These are phyloP conservation scores for Mus spretus DNA, from an alignment of 2,797 vertebrate genomes.

Conservation along the genomic window DNA sequence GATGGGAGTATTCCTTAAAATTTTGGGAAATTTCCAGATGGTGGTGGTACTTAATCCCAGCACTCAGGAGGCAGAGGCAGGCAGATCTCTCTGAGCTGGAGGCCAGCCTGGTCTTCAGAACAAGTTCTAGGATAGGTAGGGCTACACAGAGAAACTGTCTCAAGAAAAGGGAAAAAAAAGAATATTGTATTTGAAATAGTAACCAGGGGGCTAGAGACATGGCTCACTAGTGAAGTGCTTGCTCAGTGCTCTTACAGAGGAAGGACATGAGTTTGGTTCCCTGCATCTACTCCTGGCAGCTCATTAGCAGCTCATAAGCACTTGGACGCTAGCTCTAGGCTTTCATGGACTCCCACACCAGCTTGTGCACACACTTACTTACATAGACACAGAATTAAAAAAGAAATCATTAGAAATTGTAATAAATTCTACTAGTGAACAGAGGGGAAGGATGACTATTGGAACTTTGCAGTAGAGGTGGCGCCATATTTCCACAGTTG, in stretches of 20 bases:
- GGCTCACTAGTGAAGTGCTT: background rate
- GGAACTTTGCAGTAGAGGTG: background rate
- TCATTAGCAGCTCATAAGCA: background rate
- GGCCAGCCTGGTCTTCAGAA: background rate
- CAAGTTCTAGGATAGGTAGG: background rate
- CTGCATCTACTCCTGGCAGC: background rate
- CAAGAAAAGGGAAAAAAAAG: background rate
- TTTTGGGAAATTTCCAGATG: background rate
- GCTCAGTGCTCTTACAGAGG: too few relatives aligned
- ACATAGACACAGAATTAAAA: background rate
- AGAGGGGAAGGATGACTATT: background rate
- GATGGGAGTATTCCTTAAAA: background rate
- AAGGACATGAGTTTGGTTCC: background rate
- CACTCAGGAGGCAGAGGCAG: background rate
- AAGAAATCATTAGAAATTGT: background rate
- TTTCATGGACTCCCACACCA: background rate
- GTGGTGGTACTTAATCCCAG: background rate
- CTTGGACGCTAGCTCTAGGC: background rate
- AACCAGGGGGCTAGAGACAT: background rate
- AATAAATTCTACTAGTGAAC: background rate
- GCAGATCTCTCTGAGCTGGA: background rate
- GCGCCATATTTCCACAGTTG: slow-evolving; percentile 15
- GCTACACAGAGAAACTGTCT: background rate
- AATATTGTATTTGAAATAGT: background rate
- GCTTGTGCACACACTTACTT: background rate